A percentile compares a stretch with the other conserved stretches of the same genome.
Evolutionary conservation across 2,797 vertebrate genomes (phyloP).

Genomic region (Jordanella pulchra): DNA sequence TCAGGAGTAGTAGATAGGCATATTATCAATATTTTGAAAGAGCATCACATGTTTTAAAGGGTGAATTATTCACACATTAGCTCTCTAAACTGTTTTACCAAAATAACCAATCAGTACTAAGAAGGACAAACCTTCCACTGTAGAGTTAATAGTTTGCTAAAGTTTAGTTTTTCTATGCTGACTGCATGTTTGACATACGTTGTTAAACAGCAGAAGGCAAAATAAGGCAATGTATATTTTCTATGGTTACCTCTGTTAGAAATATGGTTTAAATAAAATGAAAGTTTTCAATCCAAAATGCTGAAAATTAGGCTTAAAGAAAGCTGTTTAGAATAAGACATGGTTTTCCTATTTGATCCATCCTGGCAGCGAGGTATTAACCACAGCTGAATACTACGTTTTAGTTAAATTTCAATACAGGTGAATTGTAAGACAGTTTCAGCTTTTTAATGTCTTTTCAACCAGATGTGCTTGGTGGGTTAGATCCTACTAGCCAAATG

Average conservation of each 20-base stretch:
- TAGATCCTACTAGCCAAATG: slow-evolving; percentile 43
- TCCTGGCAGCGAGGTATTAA: neutral
- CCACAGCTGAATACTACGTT: neutral
- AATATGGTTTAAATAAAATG: no score
- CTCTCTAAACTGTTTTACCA: neutral
- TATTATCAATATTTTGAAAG: neutral
- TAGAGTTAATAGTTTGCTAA: no score
- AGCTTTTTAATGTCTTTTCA: neutral
- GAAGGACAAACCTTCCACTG: no score
- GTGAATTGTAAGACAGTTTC: neutral
- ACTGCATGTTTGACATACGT: no score
- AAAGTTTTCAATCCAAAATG: neutral
- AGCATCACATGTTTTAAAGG: slow-evolving; percentile 3
- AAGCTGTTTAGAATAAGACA: neutral
- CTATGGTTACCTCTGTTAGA: no score
- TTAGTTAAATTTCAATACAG: neutral
- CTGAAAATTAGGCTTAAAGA: neutral
- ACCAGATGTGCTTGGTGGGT: slow-evolving; percentile 7
- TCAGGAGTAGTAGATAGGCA: no score
- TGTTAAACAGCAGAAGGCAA: no score
- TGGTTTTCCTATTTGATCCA: no score
- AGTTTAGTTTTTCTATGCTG: no score
- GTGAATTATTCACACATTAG: slow-evolving; percentile 13
- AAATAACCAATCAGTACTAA: slow-evolving; percentile 6
- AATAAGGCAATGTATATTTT: no score